A percentile compares a stretch with the other conserved stretches of the same genome.
phyloP scores from a whole-genome alignment of 2,113 vertebrate genomes.

The Pantherophis guttatus region DNA sequence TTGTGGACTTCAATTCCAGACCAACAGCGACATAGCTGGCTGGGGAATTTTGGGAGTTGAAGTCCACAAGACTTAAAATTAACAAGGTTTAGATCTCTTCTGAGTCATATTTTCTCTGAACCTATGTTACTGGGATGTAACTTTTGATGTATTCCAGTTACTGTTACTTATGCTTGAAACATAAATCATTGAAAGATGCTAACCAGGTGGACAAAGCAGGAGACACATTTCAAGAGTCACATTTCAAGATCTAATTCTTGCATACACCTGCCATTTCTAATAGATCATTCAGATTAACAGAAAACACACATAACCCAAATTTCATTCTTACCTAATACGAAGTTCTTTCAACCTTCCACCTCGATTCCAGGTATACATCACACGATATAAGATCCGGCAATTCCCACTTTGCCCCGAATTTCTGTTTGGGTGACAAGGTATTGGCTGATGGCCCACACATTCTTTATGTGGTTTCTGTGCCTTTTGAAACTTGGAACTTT shows the following conservation, averaged over 20 bases:
- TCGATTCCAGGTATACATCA: slow-evolving; percentile 66
- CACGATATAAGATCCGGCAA: slow-evolving; percentile 43
- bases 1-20: neutral
- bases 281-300: neutral
- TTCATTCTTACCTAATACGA: slow-evolving; percentile 71
- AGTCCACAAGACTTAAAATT: neutral
- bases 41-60: neutral
- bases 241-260: neutral
- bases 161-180: neutral
- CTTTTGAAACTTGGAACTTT: slow-evolving; percentile 48
- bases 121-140: neutral
- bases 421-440: neutral
- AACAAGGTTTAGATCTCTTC: neutral
- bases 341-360: slow-evolving; percentile 77
- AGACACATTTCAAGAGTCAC: neutral
- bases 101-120: neutral
- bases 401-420: neutral
- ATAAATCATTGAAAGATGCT: neutral
- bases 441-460: neutral
- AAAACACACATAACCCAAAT: neutral
- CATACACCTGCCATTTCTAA: neutral
- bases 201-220: neutral
- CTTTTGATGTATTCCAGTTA: neutral
- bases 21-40: neutral
- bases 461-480: slow-evolving; percentile 23